A percentile compares a stretch with the other conserved stretches of the same genome.
Evolutionary conservation across 2,113 vertebrate species (phyloP).

Genomic region (human (Homo sapiens)): DNA sequence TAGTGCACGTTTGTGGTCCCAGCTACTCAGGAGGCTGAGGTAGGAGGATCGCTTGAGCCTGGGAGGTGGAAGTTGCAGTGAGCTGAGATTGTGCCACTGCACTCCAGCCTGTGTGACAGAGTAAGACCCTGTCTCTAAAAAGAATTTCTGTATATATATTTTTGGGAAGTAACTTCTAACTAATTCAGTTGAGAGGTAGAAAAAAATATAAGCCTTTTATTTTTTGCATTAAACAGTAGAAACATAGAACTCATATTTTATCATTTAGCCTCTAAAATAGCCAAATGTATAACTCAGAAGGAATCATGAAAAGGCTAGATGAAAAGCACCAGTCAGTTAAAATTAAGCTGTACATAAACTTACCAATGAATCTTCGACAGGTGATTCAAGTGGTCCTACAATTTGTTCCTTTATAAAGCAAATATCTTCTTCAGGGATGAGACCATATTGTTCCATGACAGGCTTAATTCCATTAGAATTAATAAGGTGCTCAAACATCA

Average conservation of each 20-base stretch:
- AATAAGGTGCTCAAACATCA: constrained; percentile 96
- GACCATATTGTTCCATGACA: constrained; percentile 87
- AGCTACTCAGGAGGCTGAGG: no score
- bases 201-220: not conserved
- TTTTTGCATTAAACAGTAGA: not conserved
- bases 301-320: not conserved
- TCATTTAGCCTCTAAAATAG: not conserved
- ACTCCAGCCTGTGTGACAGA: no score
- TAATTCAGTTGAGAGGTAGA: not conserved
- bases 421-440: constrained; percentile 90
- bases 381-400: constrained; percentile 83
- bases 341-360: constrained; percentile 52
- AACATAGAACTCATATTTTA: constrained; percentile 6
- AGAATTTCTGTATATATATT: not conserved
- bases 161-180: constrained; percentile 5
- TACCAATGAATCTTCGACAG: constrained; percentile 42
- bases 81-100: no score
- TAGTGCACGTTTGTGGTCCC: no score
- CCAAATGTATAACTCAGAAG: not conserved
- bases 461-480: constrained; percentile 84
- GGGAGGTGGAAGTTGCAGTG: no score
- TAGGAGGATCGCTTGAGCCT: no score
- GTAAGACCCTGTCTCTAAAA: not conserved
- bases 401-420: constrained; percentile 96
- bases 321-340: not conserved